Conservation (phyloP, 1,140 invertebrate genomes). For the Propsilocerus akamusi region DNA sequence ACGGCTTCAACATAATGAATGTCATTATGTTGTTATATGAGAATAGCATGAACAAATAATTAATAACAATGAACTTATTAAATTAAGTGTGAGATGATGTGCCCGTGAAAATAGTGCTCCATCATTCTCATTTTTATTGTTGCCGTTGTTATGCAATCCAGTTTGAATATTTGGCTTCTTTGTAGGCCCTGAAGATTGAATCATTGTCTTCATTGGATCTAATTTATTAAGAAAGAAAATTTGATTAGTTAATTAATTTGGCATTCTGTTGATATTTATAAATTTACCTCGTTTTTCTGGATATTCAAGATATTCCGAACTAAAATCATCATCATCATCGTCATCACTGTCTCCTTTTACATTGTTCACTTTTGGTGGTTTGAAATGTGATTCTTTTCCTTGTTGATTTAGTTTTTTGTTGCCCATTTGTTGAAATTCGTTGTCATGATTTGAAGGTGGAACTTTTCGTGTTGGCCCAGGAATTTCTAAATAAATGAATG, state of each 20-base stretch:
- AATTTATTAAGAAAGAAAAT: background rate
- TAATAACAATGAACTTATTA: background rate
- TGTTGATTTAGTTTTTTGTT: background rate
- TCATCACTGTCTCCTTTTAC: background rate
- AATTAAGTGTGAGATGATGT: background rate
- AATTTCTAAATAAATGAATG: constrained; percentile 27
- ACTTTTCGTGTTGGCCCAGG: constrained; percentile 29
- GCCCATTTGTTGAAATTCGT: no score
- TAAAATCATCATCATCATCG: background rate
- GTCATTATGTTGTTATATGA: background rate
- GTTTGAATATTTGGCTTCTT: background rate
- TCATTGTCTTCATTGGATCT: background rate
- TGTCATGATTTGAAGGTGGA: constrained; percentile 15
- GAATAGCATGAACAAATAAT: constrained; percentile 1
- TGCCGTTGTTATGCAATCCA: background rate
- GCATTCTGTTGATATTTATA: no score
- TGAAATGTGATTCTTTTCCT: background rate
- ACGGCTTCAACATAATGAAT: background rate
- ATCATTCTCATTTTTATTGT: background rate
- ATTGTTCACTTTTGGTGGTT: background rate
- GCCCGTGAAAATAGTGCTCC: background rate
- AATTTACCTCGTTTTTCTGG: no score
- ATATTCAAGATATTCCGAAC: background rate
- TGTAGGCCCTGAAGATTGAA: background rate
- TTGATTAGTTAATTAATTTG: background rate